These are phyloP conservation scores for Strigamia transsilvanica DNA, from an alignment of 2,888 invertebrate genomes.

Conservation along the genomic window DNA sequence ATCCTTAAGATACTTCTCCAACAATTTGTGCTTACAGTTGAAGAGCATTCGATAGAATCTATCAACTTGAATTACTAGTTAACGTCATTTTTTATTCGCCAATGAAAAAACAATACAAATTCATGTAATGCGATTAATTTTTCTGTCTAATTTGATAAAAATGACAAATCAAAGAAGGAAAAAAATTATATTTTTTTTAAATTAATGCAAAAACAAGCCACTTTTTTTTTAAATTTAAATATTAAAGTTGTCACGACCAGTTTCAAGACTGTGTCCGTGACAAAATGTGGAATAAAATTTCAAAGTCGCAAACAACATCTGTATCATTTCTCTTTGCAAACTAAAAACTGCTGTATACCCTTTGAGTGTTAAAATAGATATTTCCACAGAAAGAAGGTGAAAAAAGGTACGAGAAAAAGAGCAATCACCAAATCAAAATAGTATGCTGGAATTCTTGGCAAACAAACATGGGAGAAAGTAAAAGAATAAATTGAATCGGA, in stretches of 20 bases:
- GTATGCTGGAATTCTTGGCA: constrained; percentile 2
- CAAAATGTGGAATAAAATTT: no score
- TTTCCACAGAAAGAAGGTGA: neutral
- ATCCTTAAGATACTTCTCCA: neutral
- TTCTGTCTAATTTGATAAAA: no score
- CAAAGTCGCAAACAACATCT: no score
- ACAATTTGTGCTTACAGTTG: neutral
- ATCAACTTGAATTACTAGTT: neutral
- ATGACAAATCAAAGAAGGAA: no score
- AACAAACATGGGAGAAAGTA: neutral
- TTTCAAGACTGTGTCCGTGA: no score
- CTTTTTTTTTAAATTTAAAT: no score
- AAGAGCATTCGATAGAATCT: neutral
- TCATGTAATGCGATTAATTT: no score
- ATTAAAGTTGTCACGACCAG: no score
- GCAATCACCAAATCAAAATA: constrained; percentile 10
- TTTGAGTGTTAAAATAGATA: neutral
- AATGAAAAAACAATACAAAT: no score
- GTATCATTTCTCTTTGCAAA: no score
- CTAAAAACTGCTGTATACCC: neutral
- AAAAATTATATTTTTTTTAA: no score
- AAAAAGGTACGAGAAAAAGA: neutral
- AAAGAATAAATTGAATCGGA: neutral
- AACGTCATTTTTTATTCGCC: neutral
- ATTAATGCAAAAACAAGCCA: no score